Evolutionary conservation across 2,888 invertebrate species (phyloP).

Genomic region (Antheraea assamensis): DNA sequence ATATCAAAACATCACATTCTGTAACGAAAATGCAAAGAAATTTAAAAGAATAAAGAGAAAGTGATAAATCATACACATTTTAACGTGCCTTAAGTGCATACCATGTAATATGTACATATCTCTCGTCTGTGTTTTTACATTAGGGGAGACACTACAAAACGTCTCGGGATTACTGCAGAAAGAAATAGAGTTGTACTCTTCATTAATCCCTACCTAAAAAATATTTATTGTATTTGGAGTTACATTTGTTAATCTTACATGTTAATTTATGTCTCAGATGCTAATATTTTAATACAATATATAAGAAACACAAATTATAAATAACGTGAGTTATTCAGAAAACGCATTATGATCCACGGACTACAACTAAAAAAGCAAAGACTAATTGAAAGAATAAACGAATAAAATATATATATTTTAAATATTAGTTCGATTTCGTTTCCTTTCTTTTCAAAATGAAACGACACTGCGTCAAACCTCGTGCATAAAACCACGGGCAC

Average conservation of each 20-base stretch:
- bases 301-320: too few relatives aligned
- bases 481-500: too few relatives aligned
- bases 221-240: neutral
- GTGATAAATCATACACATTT: constrained; percentile 16
- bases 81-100: constrained; percentile 23
- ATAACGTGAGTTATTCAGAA: too few relatives aligned
- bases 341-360: too few relatives aligned
- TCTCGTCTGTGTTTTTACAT: constrained; percentile 38
- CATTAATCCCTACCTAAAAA: neutral
- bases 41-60: neutral
- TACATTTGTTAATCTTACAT: neutral
- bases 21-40: neutral
- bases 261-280: neutral
- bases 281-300: neutral
- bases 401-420: too few relatives aligned
- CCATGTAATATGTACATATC: constrained; percentile 27
- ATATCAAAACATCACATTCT: neutral
- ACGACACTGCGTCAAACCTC: too few relatives aligned
- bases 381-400: too few relatives aligned
- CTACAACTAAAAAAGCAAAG: too few relatives aligned
- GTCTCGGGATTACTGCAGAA: constrained; percentile 34
- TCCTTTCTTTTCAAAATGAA: too few relatives aligned
- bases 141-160: constrained; percentile 40
- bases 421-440: too few relatives aligned
- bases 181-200: neutral